phyloP scores from a whole-genome alignment of 2,113 vertebrate genomes.

The Pseudorectes ferrugineus region DNA sequence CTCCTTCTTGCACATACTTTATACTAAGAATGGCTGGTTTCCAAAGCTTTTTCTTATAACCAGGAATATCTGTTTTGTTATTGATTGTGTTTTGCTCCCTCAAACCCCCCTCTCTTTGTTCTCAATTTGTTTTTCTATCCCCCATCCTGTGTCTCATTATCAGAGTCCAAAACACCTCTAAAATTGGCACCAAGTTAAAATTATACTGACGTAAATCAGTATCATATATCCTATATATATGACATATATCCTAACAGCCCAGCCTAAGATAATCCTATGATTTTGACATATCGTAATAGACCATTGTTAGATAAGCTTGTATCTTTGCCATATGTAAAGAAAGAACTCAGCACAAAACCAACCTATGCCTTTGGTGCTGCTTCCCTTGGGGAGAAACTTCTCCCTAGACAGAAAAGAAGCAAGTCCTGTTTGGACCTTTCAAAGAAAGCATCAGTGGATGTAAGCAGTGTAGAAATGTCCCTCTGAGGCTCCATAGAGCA shows the following conservation, averaged over 20 bases:
- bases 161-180: background rate
- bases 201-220: background rate
- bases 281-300: background rate
- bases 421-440: background rate
- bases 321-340: background rate
- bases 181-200: background rate
- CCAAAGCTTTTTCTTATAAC: background rate
- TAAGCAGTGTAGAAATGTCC: background rate
- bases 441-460: background rate
- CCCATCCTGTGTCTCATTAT: background rate
- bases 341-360: background rate
- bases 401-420: background rate
- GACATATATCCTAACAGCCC: background rate
- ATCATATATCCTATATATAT: background rate
- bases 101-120: background rate
- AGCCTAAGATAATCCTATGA: background rate
- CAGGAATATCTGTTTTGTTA: background rate
- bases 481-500: background rate
- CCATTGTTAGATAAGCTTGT: background rate
- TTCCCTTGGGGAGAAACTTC: background rate
- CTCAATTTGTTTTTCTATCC: background rate
- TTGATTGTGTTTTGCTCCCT: background rate
- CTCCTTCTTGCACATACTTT: background rate
- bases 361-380: background rate
- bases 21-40: background rate